These are phyloP conservation scores for Hyperopisus bebe DNA, from an alignment of 2,113 vertebrate genomes.

Conservation along the genomic window DNA sequence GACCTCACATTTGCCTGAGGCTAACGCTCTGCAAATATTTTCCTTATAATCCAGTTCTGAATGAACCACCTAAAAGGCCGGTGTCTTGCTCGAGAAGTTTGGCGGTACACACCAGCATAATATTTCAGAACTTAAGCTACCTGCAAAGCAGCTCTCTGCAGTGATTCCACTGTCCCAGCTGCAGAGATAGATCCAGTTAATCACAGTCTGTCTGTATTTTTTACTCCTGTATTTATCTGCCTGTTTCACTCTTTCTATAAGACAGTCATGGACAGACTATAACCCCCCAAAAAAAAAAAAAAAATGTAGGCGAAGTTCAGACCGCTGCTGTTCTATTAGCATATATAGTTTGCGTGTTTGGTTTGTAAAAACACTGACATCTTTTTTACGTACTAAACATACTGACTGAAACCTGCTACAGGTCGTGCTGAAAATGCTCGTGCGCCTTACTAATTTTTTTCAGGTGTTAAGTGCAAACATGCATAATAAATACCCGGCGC, in stretches of 20 bases:
- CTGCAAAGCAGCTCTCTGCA: neutral
- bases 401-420: neutral
- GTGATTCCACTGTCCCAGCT: neutral
- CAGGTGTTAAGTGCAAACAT: neutral
- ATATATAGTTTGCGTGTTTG: neutral
- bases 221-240: neutral
- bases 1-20: conserved; percentile 9
- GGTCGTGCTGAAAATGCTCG: neutral
- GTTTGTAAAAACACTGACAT: neutral
- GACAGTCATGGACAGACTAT: neutral
- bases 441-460: neutral
- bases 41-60: conserved; percentile 15
- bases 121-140: neutral
- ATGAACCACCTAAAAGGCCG: conserved; percentile 2
- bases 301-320: neutral
- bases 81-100: neutral
- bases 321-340: neutral
- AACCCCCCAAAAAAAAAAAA: neutral
- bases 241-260: neutral
- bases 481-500: neutral
- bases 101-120: neutral
- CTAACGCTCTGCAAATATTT: conserved; percentile 20
- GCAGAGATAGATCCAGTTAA: neutral
- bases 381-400: neutral
- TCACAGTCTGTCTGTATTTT: neutral